phyloP scores from a whole-genome alignment of 1,140 invertebrate genomes.

The Heliconius melpomene region DNA sequence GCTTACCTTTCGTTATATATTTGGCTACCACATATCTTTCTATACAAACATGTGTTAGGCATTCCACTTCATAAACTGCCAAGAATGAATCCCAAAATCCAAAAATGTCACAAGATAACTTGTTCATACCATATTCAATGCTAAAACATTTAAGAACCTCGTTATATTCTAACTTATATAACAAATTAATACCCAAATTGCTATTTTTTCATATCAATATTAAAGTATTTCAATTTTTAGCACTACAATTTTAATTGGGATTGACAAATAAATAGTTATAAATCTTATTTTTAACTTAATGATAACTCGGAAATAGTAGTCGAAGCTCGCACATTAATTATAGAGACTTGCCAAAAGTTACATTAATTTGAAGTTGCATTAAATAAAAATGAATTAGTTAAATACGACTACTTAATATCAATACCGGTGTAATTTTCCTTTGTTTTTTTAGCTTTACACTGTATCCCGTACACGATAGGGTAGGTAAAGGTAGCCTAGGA shows the following conservation, averaged over 20 bases:
- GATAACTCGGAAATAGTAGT: not conserved
- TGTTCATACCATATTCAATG: conserved; percentile 15
- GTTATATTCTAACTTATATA: not conserved
- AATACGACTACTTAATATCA: not conserved
- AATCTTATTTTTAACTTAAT: not conserved
- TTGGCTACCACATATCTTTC: conserved; percentile 70
- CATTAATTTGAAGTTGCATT: too few species aligned
- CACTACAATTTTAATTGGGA: not conserved
- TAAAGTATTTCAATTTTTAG: too few species aligned
- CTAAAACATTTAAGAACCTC: conserved; percentile 17
- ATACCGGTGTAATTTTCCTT: too few species aligned
- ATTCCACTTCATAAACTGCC: conserved; percentile 66
- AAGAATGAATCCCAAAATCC: conserved; percentile 69
- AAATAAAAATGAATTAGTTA: not conserved
- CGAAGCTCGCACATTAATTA: too few species aligned
- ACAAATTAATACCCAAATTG: not conserved
- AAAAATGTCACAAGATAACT: conserved; percentile 53
- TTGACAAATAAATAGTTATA: not conserved
- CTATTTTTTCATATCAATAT: too few species aligned
- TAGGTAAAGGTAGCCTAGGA: too few species aligned
- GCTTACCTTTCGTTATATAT: conserved; percentile 62
- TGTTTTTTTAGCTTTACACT: too few species aligned
- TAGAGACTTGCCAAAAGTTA: too few species aligned
- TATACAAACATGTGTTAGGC: conserved; percentile 67
- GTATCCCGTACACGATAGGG: too few species aligned